These are phyloP conservation scores for Trichonephila inaurata DNA, from an alignment of 1,140 invertebrate genomes.

Conservation along the genomic window DNA sequence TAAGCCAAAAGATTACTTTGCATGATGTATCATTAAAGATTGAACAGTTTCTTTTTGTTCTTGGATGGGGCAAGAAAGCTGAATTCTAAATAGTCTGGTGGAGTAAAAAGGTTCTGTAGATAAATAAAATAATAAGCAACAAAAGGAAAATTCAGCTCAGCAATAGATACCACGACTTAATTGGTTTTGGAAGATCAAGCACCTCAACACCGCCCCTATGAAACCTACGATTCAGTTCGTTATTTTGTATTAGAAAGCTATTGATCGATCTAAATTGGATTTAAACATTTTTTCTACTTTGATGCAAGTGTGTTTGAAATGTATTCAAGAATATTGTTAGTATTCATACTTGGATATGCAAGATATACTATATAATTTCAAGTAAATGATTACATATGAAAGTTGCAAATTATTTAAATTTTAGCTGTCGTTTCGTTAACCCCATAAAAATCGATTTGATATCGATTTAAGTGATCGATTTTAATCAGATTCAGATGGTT, in stretches of 20 bases:
- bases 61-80: neutral
- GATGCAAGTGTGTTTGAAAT: too few relatives aligned
- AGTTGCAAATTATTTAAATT: too few relatives aligned
- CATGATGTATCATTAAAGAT: constrained; percentile 35
- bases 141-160: neutral
- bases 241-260: neutral
- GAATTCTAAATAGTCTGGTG: constrained; percentile 11
- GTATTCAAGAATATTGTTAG: too few relatives aligned
- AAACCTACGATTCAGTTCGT: neutral
- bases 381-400: too few relatives aligned
- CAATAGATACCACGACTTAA: neutral
- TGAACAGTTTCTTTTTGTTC: constrained; percentile 6
- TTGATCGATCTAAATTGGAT: neutral
- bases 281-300: neutral
- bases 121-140: neutral
- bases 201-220: neutral
- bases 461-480: too few relatives aligned
- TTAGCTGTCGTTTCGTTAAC: too few relatives aligned
- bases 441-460: too few relatives aligned
- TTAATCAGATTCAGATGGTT: too few relatives aligned
- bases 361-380: too few relatives aligned
- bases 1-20: neutral
- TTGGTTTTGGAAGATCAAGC: neutral
- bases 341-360: too few relatives aligned
- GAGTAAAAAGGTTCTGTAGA: neutral